Evolutionary conservation across 2,797 vertebrate genomes (phyloP).

Genomic region (Oophaga sylvatica): DNA sequence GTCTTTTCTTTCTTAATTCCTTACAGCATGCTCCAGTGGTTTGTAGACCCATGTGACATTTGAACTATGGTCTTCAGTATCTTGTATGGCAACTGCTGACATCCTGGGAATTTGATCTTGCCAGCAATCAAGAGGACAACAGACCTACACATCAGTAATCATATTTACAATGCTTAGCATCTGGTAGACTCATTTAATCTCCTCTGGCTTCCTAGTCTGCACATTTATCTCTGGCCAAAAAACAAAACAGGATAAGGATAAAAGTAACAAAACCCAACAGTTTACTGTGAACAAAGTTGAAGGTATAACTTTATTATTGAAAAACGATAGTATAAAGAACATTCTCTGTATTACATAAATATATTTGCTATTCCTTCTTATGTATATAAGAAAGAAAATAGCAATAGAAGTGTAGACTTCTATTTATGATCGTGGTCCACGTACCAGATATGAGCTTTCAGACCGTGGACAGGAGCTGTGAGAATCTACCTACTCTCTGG

Average conservation of each 20-base stretch:
- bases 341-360: not conserved
- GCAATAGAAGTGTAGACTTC: too few relatives aligned
- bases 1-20: slow-evolving; percentile 48
- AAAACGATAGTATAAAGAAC: not conserved
- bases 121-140: slow-evolving; percentile 57
- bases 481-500: too few relatives aligned
- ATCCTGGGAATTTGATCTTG: slow-evolving; percentile 50
- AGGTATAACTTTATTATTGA: not conserved
- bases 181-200: slow-evolving; percentile 57
- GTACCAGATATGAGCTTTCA: too few relatives aligned
- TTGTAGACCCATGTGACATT: slow-evolving; percentile 52
- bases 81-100: slow-evolving; percentile 46
- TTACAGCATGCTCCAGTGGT: slow-evolving; percentile 53
- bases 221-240: slow-evolving; percentile 41
- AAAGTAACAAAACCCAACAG: slow-evolving; percentile 21
- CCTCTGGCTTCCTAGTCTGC: slow-evolving; percentile 44
- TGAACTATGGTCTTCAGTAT: slow-evolving; percentile 48
- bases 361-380: not conserved
- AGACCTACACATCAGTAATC: slow-evolving; percentile 59
- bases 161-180: slow-evolving; percentile 60
- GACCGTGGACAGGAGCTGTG: too few relatives aligned
- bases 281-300: slow-evolving; percentile 9
- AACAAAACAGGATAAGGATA: slow-evolving; percentile 42
- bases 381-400: not conserved
- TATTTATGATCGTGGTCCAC: too few relatives aligned